A percentile compares a stretch with the other conserved stretches of the same genome.
Evolutionary conservation across 2,888 invertebrate genomes (phyloP).

Genomic region (Leucophora obtusa): DNA sequence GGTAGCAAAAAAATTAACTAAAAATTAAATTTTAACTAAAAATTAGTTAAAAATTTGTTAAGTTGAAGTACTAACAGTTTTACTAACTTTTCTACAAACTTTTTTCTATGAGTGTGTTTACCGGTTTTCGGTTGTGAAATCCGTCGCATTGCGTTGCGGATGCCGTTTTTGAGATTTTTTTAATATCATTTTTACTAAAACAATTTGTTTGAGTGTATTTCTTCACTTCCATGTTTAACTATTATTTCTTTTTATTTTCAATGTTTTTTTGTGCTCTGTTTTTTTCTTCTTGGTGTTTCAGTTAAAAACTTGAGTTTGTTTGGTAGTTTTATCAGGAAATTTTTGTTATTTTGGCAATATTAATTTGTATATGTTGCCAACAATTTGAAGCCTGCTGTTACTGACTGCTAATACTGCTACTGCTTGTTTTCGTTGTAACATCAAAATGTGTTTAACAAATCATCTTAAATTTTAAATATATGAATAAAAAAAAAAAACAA

Average conservation of each 20-base stretch:
- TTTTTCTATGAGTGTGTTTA: too few species aligned
- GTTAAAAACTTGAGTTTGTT: not conserved
- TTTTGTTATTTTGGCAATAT: not conserved
- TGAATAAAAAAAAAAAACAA: not conserved
- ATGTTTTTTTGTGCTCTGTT: not conserved
- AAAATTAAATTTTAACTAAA: too few species aligned
- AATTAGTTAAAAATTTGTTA: too few species aligned
- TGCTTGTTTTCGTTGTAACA: not conserved
- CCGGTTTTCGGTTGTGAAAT: too few species aligned
- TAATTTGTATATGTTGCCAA: not conserved
- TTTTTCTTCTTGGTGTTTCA: not conserved
- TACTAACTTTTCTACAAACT: too few species aligned
- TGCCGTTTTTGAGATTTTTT: too few species aligned
- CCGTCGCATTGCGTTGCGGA: too few species aligned
- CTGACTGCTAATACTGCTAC: not conserved
- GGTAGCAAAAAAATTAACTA: too few species aligned
- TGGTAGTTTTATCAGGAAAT: not conserved
- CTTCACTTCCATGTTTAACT: not conserved
- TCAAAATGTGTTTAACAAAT: not conserved
- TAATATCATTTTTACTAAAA: too few species aligned
- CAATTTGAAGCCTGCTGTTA: constrained; percentile 1
- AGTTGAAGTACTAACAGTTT: too few species aligned
- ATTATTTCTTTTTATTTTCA: not conserved
- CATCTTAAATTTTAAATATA: not conserved
- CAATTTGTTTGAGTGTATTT: not conserved